Percentiles rank a stretch among this genome's conserved stretches.
phyloP scores from a whole-genome alignment of 23 tunicate species.

The Phallusia fumigata region DNA sequence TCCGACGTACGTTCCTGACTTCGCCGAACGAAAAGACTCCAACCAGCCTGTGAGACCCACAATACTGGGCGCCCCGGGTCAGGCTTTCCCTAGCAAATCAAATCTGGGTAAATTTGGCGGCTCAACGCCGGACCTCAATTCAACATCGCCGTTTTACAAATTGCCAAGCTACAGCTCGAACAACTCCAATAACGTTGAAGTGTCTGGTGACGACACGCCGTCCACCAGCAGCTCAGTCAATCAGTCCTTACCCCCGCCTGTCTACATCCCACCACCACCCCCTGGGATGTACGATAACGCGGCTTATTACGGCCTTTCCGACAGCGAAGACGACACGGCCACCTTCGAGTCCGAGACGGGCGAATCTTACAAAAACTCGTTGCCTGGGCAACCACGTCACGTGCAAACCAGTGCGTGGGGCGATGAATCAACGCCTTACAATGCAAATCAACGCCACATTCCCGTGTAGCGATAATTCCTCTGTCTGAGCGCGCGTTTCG shows the following conservation, averaged over 20 bases:
- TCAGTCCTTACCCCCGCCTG: not conserved
- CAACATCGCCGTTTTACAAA: conserved; percentile 45
- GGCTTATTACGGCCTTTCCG: conserved; percentile 16
- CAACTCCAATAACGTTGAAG: conserved; percentile 12
- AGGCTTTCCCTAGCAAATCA: not conserved
- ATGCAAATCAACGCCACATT: not conserved
- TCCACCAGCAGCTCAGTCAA: not conserved
- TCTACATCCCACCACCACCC: not conserved
- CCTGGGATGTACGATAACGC: conserved; percentile 9
- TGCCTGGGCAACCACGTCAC: not conserved
- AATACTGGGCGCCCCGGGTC: not conserved
- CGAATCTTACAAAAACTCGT: conserved; percentile 7
- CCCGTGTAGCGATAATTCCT: conserved; percentile 7
- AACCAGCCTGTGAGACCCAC: conserved; percentile 2
- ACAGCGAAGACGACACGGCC: conserved; percentile 14
- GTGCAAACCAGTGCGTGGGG: not conserved
- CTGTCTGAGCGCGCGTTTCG: not conserved
- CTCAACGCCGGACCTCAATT: conserved; percentile 54
- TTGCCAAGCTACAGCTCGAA: conserved; percentile 22
- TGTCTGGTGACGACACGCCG: not conserved
- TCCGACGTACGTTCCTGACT: conserved; percentile 34
- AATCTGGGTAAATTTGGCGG: conserved; percentile 24
- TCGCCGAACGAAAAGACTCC: not conserved
- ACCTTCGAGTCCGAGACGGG: not conserved
- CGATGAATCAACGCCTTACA: not conserved